Evolutionary conservation across 2,797 vertebrate species (phyloP), one percentile per base, ranked within the genome.

Genomic region (Oceanodroma leucorhoa): DNA sequence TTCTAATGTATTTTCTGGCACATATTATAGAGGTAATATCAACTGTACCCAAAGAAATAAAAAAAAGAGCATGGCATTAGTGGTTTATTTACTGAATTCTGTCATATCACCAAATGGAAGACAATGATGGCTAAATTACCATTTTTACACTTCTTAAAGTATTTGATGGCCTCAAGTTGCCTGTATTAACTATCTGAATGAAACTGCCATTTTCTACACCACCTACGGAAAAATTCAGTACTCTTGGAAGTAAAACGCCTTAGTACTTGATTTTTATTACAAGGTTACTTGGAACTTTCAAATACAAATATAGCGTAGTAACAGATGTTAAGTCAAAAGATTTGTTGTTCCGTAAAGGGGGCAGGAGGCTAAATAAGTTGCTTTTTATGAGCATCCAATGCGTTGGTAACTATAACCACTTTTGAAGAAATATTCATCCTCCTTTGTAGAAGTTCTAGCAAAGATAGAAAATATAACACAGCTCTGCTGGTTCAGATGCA

Each of bases 401-500:
- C 95, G 83, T 96, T 97, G 97, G 98, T 98, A 98, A 98, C 98
- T 97, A 97, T 97, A 98, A 98, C 98, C 98, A 97, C 96, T 98
- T 98, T 97, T 98, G 98, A 99, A 98, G 98, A 99, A 98, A 98
- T 98, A 98, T 97, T 98, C 97, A 93, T 97, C 97, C 96, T 98
- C 98, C 87, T 98, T 96, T 98, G 98, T 98, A 98, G 98, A 98
- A 98, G 98, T 98, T 98, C 98, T 99, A 99, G 99, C 98, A 99
- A 99, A 99, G 98, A 98, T 99, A 99, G 98, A 99, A 99, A 99
- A 99, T 98, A 98, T 98, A 98, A 98, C 98, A 97, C 98, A 99
- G 99, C 99, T 98, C 99, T 98, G 98, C 99, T 99, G 99, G 99
- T 98, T 98, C 97, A 96, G 97, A 97, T 97, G 98, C 98, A 97